Conservation (phyloP, 2,888 invertebrate species). For the Gastrophysa polygoni region DNA sequence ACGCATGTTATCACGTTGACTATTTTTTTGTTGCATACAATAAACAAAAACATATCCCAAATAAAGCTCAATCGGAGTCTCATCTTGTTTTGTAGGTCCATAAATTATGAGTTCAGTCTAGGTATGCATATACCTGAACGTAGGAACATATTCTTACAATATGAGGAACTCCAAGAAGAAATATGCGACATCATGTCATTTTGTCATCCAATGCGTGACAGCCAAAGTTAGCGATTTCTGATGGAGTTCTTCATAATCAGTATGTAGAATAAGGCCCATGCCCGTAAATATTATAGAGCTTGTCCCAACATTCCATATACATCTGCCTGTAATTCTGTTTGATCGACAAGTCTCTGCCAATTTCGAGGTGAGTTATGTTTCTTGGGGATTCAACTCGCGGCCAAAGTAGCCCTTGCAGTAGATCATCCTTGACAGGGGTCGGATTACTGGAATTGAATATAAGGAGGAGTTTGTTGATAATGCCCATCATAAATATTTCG, state of each 20-base stretch:
- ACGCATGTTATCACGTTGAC: no score
- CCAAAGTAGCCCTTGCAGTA: slow-evolving; percentile 27
- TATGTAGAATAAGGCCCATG: slow-evolving; percentile 25
- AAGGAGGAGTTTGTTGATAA: not conserved
- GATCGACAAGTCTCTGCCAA: slow-evolving; percentile 22
- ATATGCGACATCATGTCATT: not conserved
- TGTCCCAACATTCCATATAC: slow-evolving; percentile 28
- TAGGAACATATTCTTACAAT: no score
- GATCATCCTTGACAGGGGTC: slow-evolving; percentile 20
- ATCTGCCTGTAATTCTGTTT: slow-evolving; percentile 21
- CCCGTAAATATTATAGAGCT: slow-evolving; percentile 22
- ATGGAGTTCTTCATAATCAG: slow-evolving; percentile 16
- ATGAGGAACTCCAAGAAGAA: no score
- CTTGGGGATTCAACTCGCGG: slow-evolving; percentile 20
- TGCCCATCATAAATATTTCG: not conserved
- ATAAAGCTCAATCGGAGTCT: no score
- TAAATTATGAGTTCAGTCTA: no score
- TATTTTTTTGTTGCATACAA: no score
- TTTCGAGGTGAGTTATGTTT: slow-evolving; percentile 23
- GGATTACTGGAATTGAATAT: slow-evolving; percentile 27
- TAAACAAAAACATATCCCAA: no score
- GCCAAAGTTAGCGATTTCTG: not conserved
- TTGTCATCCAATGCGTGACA: no score
- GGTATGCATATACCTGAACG: no score
- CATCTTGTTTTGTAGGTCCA: no score